Percentiles rank a stretch among this genome's conserved stretches.
Evolutionary conservation across 2,888 invertebrate species (phyloP).

Genomic region (Criorhina ranunculi): DNA sequence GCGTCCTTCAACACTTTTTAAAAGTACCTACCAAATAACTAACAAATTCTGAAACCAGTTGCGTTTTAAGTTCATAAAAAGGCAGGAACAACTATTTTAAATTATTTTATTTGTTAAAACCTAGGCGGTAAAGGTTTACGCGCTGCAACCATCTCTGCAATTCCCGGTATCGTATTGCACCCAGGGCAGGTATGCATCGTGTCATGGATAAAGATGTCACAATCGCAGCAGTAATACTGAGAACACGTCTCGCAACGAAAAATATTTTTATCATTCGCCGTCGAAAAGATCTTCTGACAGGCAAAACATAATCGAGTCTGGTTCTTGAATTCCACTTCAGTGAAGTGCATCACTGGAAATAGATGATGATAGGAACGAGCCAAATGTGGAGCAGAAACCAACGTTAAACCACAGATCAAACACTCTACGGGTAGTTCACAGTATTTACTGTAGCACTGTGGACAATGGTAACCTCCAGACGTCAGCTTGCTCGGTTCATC

Average conservation of each 20-base stretch:
- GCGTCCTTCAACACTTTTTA: no score
- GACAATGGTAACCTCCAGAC: slow-evolving; percentile 93
- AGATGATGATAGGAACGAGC: slow-evolving; percentile 99
- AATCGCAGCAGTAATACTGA: slow-evolving; percentile 95
- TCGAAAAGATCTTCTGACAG: slow-evolving; percentile 89
- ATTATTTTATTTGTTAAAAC: slow-evolving; percentile 26
- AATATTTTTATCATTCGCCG: slow-evolving; percentile 89
- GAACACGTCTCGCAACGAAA: slow-evolving; percentile 93
- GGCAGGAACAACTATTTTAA: no score
- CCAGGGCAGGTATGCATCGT: slow-evolving; percentile 98
- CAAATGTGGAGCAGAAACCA: slow-evolving; percentile 98
- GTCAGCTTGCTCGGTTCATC: slow-evolving; percentile 89
- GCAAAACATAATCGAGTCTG: slow-evolving; percentile 88
- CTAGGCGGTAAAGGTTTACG: slow-evolving; percentile 80
- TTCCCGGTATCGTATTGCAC: slow-evolving; percentile 89
- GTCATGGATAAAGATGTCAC: slow-evolving; percentile 97
- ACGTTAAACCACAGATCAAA: slow-evolving; percentile 95
- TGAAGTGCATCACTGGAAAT: slow-evolving; percentile 95
- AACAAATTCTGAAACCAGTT: no score
- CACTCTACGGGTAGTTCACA: slow-evolving; percentile 99
- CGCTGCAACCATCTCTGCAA: slow-evolving; percentile 81
- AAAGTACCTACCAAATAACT: no score
- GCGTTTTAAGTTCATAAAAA: no score
- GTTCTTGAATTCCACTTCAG: slow-evolving; percentile 88
- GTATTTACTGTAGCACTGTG: slow-evolving; percentile 99